Base-by-base conservation (phyloP, 2,888 invertebrate species). In the Agriotes lineatus region DNA sequence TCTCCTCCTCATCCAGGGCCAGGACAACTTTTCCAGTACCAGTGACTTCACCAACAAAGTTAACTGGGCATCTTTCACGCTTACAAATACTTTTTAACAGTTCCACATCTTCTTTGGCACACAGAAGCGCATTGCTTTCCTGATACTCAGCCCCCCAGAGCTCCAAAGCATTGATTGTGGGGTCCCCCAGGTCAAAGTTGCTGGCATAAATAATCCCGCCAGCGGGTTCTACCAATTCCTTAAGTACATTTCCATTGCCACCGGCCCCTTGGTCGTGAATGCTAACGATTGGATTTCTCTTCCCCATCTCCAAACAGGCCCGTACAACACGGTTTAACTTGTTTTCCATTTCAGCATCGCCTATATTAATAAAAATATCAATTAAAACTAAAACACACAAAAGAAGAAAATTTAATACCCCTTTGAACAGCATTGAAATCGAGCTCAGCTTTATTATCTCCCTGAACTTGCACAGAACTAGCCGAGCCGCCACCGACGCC, bases 401-500 rank as follows among this genome's bases (percentile, higher is more conserved):
- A n/a, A n/a, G n/a, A n/a, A n/a, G n/a, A n/a, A n/a, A n/a, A n/a
- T n/a, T n/a, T n/a, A n/a, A n/a, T 59, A 64, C 69, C 96, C 85
- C 97, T 89, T 85, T 99, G 99, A 0, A 99, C 99, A 0, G 99
- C 99, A 72, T 96, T 96, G 79, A 97, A 98, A 84, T 99, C 99
- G 22, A 98, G 85, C 59, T 95, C 93, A 0, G 91, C 90, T 74
- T 89, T 92, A 76, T 96, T 93, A 73, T 93, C 93, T 0, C 97
- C 97, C 85, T 97, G 97, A 0, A 97, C 94, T 78, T 96, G 93
- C 6, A 97, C 95, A 0, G 98, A 98, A 73, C 97, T 97, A 0
- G 99, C 99, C 0, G 98, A 94, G n/a, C 99, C 99, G 7, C 99
- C 99, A 9, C 99, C 99, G 2, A 99, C 96, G 0, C 99, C 99